phyloP scores from a whole-genome alignment of 2,113 vertebrate species.

The Trichechus manatus region DNA sequence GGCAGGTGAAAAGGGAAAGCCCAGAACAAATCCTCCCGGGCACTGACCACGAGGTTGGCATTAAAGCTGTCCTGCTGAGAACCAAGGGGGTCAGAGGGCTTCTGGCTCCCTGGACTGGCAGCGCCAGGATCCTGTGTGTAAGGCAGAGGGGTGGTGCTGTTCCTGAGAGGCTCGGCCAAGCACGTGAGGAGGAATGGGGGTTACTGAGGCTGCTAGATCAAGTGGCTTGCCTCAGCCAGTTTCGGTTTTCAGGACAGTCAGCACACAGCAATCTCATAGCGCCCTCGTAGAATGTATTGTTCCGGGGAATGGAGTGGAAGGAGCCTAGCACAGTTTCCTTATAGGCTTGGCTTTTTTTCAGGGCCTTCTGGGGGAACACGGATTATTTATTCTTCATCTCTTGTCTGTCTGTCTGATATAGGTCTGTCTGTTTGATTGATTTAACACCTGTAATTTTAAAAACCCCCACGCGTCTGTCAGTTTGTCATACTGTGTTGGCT shows the following conservation, averaged over 20 bases:
- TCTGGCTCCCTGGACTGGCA: not conserved
- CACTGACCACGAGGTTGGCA: not conserved
- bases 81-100: not conserved
- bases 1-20: not conserved
- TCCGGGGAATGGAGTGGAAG: slow-evolving; percentile 71
- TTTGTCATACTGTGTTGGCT: not conserved
- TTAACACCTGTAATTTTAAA: slow-evolving; percentile 80
- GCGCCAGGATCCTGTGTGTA: not conserved
- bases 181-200: slow-evolving; percentile 60
- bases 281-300: slow-evolving; percentile 68
- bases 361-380: slow-evolving; percentile 73
- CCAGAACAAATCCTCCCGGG: not conserved
- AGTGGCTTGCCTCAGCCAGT: slow-evolving; percentile 41
- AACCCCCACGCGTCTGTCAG: not conserved
- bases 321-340: slow-evolving; percentile 78
- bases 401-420: not conserved
- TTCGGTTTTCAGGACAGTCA: slow-evolving; percentile 77
- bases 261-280: slow-evolving; percentile 57
- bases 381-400: slow-evolving; percentile 73
- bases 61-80: not conserved
- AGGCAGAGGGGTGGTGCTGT: slow-evolving; percentile 58
- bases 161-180: slow-evolving; percentile 50
- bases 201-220: slow-evolving; percentile 75
- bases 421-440: slow-evolving; percentile 4
- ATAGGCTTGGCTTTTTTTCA: slow-evolving; percentile 78